Evolutionary conservation across 2,797 vertebrate genomes (phyloP), one percentile per base, ranked within the genome.

Genomic region (Gila robusta): DNA sequence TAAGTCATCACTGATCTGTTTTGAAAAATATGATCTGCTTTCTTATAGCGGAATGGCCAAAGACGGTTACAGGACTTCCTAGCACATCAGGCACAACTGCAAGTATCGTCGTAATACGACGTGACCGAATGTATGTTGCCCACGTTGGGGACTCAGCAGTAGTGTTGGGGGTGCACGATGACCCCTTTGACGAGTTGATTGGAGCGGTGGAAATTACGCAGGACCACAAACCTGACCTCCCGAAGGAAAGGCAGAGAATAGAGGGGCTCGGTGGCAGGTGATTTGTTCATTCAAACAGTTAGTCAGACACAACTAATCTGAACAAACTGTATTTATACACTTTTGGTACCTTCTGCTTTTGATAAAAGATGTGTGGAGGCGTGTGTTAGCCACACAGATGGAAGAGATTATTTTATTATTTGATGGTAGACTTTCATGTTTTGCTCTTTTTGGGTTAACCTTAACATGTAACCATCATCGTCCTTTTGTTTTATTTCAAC

Each of bases 211-310:
- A 99, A 91, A 96, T 99, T 88, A 99, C 98, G 0, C 97, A 99
- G 90, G 98, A 99, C 90, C 98, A 99, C 93, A 99, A 99, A 59
- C 98, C 98, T 0, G 98, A 99, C 69, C 96, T 98, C 3, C 98
- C 98, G 11, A 96, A 95, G 89, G 98, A 99, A 91, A 96, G 96
- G 92, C 95, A 98, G 91, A 96, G 98, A 71, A 99, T 99, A 0
- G 98, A 99, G 96, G 97, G 97, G 26, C 96, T 99, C 12, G 98
- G 98, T 74, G 98, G 98, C 86, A 99, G 98, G 98, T 98, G 93
- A 92, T 90, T 26, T 49, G 1, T 84, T 41, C 23, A 73, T 39
- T 52, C 23, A 82, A 56, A 39, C 39, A 67, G 0, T 44, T 59
- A 6, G 21, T 54, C 12, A 32, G 1, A 77, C 41, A 19, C 44